Evolutionary conservation across 2,888 invertebrate species (phyloP).

Genomic region (Crocallis elinguaria): DNA sequence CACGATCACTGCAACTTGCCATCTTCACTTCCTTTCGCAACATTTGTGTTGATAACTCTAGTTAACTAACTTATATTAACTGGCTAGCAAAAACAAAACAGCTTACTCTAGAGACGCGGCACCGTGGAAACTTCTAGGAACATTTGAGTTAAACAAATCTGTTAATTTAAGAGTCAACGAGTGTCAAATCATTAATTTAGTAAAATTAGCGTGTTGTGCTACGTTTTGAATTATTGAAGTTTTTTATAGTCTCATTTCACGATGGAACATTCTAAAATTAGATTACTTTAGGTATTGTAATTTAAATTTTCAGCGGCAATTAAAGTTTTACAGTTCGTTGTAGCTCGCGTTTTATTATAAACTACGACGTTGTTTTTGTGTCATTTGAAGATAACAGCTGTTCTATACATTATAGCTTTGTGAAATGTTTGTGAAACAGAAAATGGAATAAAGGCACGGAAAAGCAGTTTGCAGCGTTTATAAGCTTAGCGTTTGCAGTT

Average conservation of each 20-base stretch:
- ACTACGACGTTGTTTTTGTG: conserved; percentile 2
- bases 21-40: too few species aligned
- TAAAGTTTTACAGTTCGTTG: conserved; percentile 2
- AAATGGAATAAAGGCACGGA: too few species aligned
- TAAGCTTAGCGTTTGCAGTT: too few species aligned
- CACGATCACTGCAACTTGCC: too few species aligned
- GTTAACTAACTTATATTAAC: too few species aligned
- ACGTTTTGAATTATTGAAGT: background rate
- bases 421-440: too few species aligned
- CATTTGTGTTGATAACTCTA: too few species aligned
- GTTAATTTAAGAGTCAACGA: background rate
- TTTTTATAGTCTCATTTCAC: background rate
- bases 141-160: background rate
- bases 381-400: background rate
- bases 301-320: background rate
- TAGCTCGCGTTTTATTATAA: conserved; percentile 7
- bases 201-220: background rate
- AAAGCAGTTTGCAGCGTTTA: too few species aligned
- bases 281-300: background rate
- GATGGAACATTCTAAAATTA: background rate
- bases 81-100: too few species aligned
- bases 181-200: background rate
- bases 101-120: too few species aligned
- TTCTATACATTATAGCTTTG: too few species aligned
- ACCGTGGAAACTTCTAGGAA: too few species aligned